Conservation (phyloP, 2,888 invertebrate species). For the Sussaba pulchella region DNA sequence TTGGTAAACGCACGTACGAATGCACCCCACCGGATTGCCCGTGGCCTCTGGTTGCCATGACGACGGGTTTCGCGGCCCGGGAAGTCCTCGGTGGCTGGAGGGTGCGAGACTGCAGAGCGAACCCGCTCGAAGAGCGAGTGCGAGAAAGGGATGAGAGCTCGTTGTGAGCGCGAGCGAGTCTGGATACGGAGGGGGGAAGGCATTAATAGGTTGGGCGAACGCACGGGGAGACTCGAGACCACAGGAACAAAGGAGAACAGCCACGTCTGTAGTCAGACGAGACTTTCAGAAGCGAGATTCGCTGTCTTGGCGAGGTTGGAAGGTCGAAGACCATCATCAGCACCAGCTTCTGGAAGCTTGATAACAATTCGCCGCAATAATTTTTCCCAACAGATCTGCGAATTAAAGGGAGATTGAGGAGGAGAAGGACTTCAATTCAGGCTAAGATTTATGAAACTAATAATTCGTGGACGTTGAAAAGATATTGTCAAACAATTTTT, state of each 20-base stretch:
- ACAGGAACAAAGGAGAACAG: conserved; percentile 56
- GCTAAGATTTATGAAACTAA: too few relatives aligned
- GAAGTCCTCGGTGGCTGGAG: conserved; percentile 73
- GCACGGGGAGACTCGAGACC: conserved; percentile 36
- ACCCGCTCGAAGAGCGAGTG: conserved; percentile 6
- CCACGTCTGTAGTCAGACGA: conserved; percentile 21
- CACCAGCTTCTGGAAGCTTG: conserved; percentile 7
- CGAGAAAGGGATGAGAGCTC: conserved; percentile 54
- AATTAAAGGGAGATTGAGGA: too few relatives aligned
- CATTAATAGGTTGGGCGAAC: conserved; percentile 40
- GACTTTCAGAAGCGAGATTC: conserved; percentile 32
- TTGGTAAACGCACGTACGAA: conserved; percentile 81
- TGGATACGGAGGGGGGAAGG: conserved; percentile 42
- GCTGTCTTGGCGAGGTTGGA: conserved; percentile 23
- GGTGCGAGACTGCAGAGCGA: conserved; percentile 46
- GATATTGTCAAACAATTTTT: conserved; percentile 13
- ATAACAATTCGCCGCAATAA: conserved; percentile 5
- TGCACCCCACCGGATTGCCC: conserved; percentile 80
- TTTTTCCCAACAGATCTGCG: conserved; percentile 15
- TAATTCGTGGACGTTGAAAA: too few relatives aligned
- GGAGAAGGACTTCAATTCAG: too few relatives aligned
- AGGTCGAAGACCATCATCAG: conserved; percentile 28
- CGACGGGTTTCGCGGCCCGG: conserved; percentile 79
- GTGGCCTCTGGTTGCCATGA: conserved; percentile 79
- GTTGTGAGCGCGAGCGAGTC: conserved; percentile 41